Evolutionary conservation across 2,113 vertebrate genomes (phyloP).

Genomic region (Garra rufa): DNA sequence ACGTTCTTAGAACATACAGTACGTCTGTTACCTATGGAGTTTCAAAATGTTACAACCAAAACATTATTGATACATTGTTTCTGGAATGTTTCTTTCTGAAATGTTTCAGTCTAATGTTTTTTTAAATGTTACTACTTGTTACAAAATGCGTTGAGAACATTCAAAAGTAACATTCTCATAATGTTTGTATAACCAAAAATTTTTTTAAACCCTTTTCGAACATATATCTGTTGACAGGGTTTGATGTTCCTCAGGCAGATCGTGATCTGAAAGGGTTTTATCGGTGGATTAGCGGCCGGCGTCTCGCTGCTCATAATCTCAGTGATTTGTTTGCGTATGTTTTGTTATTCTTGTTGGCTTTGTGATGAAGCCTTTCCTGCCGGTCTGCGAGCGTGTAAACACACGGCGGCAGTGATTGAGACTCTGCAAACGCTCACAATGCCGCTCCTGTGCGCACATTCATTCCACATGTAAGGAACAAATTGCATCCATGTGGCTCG

Average conservation of each 20-base stretch:
- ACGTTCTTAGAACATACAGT: neutral
- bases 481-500: constrained; percentile 80
- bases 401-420: neutral
- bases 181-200: neutral
- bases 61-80: too few relatives aligned
- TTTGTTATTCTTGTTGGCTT: constrained; percentile 7
- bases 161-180: neutral
- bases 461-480: constrained; percentile 81
- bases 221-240: neutral
- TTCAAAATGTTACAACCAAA: too few relatives aligned
- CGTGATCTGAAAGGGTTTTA: constrained; percentile 1
- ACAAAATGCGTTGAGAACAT: neutral
- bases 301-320: neutral
- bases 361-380: constrained; percentile 14
- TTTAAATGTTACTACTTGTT: neutral
- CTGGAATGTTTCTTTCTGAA: neutral
- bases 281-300: neutral
- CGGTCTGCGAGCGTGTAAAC: neutral
- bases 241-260: neutral
- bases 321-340: constrained; percentile 5
- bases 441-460: constrained; percentile 70
- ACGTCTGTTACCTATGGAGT: too few relatives aligned
- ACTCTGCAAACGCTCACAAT: constrained; percentile 67
- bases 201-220: too few relatives aligned
- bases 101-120: neutral